Evolutionary conservation across 2,113 vertebrate genomes (phyloP), one percentile per base, ranked within the genome.

Genomic region (Nesogale talazaci): DNA sequence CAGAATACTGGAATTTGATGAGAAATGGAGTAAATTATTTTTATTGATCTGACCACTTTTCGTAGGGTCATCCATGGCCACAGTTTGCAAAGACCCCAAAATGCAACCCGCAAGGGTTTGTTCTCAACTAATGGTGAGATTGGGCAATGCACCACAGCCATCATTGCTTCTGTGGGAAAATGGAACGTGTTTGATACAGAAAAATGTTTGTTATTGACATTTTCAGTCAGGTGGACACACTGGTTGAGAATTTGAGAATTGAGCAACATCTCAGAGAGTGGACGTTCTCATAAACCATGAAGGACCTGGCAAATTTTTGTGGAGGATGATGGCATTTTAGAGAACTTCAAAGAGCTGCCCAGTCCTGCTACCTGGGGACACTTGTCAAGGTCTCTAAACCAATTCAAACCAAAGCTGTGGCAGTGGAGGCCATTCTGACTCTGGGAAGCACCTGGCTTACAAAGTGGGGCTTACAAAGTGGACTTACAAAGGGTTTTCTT

Each of bases 1-100:
- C 89, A 72, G 57, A 83, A 25, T 87, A 79, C 92, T 83, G 75
- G 22, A 79, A 95, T 92, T 94, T 72, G 61, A 75, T 69, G 67
- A 40, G 36, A 36, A 82, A 0, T 0, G 80, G 84, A 95, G 94
- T 90, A 93, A 95, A 97, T 93, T 19, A 94, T 19, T 81, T 79
- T 91, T 63, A 46, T 1, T 86, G 87, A 77, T 34, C 40, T 34
- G 46, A 42, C 34, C 23, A 38, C 40, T 92, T 89, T 46, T 29
- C 83, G 86, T 0, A 19, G 34, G 29, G n/a, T 17, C 5, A 6
- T 70, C 29, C 79, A 17, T 22, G 83, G 15, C 31, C 29, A 91
- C n/a, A 90, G 90, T 70, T 6, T 22, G 72, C 83, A 67, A 22
- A 77, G 20, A 12, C 25, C 3, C 85, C 69, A 34, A 22, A 8